A percentile compares a stretch with the other conserved stretches of the same genome.
Conservation (phyloP, 2,797 vertebrate species). For the Clarias pachynema region DNA sequence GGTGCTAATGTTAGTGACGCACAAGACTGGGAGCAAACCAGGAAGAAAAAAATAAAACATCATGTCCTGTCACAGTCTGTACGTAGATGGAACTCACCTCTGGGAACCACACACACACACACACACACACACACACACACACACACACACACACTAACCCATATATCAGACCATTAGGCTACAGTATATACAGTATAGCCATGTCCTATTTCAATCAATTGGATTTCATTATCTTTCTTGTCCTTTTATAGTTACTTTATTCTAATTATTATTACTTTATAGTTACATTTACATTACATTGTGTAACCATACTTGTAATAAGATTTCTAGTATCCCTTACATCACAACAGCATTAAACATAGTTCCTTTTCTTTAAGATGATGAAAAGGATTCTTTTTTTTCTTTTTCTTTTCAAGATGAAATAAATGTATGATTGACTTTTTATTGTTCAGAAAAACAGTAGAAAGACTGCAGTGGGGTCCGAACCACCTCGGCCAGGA, state of each 20-base stretch:
- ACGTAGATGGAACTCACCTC: background rate
- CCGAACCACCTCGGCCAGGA: too few species aligned
- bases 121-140: background rate
- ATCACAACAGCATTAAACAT: background rate
- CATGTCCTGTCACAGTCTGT: conserved; percentile 12
- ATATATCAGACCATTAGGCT: too few species aligned
- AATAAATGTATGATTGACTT: background rate
- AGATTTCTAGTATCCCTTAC: background rate
- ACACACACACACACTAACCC: background rate
- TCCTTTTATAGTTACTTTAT: background rate
- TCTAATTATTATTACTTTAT: background rate
- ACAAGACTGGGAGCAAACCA: conserved; percentile 42
- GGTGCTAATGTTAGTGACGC: conserved; percentile 59
- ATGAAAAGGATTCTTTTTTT: too few species aligned
- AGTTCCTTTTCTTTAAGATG: background rate
- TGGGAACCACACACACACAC: background rate
- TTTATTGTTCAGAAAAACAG: too few species aligned
- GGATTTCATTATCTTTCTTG: background rate
- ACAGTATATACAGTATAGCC: background rate
- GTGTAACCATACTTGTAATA: background rate
- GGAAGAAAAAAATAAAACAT: conserved; percentile 27
- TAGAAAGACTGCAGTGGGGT: too few species aligned
- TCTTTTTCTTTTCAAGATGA: background rate
- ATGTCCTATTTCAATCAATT: background rate
- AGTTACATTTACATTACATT: background rate